A percentile compares a stretch with the other conserved stretches of the same genome.
Conservation (phyloP, 2,113 vertebrate species). For the Alexandromys fortis region DNA sequence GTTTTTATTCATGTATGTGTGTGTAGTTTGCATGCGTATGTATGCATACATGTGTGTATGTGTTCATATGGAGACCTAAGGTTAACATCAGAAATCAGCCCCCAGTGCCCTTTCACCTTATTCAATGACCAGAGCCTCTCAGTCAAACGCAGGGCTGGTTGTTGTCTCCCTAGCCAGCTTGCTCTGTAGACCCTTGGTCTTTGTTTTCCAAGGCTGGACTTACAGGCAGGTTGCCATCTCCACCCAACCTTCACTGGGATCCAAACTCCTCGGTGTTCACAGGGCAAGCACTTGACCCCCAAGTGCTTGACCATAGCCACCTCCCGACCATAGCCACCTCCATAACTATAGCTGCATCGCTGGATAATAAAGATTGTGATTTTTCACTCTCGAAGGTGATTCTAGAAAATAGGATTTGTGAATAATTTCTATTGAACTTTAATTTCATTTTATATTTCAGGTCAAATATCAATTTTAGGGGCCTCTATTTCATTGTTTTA, state of each 20-base stretch:
- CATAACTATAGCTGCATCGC: neutral
- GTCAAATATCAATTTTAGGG: neutral
- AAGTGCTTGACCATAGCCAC: neutral
- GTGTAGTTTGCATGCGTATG: neutral
- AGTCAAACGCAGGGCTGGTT: neutral
- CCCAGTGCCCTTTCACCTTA: neutral
- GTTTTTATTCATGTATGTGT: neutral
- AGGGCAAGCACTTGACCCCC: neutral
- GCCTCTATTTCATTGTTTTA: conserved; percentile 9
- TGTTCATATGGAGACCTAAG: too few relatives aligned
- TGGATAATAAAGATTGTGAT: neutral
- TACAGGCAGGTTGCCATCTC: too few relatives aligned
- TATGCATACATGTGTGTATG: neutral
- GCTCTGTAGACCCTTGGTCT: neutral
- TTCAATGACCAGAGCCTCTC: neutral
- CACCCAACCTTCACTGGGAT: too few relatives aligned
- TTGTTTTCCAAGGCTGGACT: too few relatives aligned
- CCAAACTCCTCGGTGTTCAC: neutral
- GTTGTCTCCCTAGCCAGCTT: neutral
- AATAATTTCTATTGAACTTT: neutral
- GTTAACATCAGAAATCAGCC: neutral
- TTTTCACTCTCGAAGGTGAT: conserved; percentile 1
- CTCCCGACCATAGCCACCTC: too few relatives aligned
- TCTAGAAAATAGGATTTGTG: conserved; percentile 42
- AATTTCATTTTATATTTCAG: conserved; percentile 40